Percentiles rank a stretch among this genome's conserved stretches.
Conservation (phyloP, 2,113 vertebrate genomes). For the Gavia stellata region DNA sequence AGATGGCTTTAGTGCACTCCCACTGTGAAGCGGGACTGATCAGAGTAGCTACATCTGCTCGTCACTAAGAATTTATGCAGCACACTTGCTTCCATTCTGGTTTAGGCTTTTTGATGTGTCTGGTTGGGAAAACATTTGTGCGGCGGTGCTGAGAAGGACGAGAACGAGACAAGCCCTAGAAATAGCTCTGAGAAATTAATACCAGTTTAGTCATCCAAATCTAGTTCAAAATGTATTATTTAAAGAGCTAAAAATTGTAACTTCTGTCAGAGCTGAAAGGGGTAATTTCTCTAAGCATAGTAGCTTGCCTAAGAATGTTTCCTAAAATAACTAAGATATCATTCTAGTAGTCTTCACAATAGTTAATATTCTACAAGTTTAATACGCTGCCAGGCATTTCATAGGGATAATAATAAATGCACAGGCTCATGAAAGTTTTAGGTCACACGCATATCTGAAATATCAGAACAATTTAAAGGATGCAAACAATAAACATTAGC, state of each 20-base stretch:
- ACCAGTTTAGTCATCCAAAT: background rate
- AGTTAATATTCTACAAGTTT: background rate
- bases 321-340: background rate
- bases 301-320: background rate
- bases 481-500: background rate
- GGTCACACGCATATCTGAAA: background rate
- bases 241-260: background rate
- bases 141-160: background rate
- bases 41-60: background rate
- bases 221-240: constrained; percentile 15
- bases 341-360: background rate
- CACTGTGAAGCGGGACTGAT: background rate
- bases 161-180: background rate
- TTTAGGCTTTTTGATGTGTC: background rate
- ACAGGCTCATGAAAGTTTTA: background rate
- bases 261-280: background rate
- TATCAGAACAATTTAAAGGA: background rate
- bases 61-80: background rate
- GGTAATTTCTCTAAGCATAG: background rate
- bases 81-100: background rate
- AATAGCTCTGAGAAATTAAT: background rate
- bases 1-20: background rate
- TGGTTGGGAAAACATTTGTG: background rate
- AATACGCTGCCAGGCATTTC: background rate
- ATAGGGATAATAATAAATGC: background rate